Evolutionary conservation across 2,113 vertebrate species (phyloP).

Genomic region (Pao palembangensis): DNA sequence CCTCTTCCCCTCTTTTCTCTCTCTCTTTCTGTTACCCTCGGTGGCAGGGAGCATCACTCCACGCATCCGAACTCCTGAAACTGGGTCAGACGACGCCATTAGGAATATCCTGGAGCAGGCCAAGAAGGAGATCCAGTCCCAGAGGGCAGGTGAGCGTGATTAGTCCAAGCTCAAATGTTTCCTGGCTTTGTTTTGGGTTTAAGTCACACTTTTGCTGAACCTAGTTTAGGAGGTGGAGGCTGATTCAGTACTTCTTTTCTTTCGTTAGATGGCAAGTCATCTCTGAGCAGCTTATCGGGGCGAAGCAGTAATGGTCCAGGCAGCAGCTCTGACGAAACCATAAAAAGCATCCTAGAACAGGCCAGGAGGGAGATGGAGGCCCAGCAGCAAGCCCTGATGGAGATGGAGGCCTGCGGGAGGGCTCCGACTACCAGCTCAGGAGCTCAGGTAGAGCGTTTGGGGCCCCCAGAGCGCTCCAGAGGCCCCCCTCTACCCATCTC

Average conservation of each 20-base stretch:
- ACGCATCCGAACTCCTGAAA: constrained; percentile 96
- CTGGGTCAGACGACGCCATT: constrained; percentile 96
- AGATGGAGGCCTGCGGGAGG: constrained; percentile 81
- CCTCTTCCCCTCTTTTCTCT: constrained; percentile 37
- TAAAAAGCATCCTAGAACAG: constrained; percentile 94
- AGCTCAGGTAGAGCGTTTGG: constrained; percentile 72
- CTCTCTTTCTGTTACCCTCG: constrained; percentile 67
- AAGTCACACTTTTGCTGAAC: constrained; percentile 13
- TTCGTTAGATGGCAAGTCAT: constrained; percentile 78
- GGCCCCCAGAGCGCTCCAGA: constrained; percentile 72
- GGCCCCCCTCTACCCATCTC: constrained; percentile 68
- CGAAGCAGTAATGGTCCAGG: constrained; percentile 66
- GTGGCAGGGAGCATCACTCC: constrained; percentile 96
- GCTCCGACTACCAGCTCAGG: constrained; percentile 42
- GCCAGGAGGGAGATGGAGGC: constrained; percentile 95
- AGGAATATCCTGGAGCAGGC: constrained; percentile 98
- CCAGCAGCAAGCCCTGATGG: constrained; percentile 90
- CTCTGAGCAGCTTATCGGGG: constrained; percentile 51
- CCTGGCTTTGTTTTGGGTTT: constrained; percentile 20
- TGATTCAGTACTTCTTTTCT: neutral
- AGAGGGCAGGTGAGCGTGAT: constrained; percentile 84
- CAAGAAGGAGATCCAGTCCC: constrained; percentile 98
- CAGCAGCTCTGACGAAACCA: constrained; percentile 91
- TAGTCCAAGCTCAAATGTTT: constrained; percentile 23
- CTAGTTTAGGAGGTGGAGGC: constrained; percentile 5